Evolutionary conservation across 2,797 vertebrate genomes (phyloP), one percentile per base, ranked within the genome.

Genomic region (Hipposideros larvatus): DNA sequence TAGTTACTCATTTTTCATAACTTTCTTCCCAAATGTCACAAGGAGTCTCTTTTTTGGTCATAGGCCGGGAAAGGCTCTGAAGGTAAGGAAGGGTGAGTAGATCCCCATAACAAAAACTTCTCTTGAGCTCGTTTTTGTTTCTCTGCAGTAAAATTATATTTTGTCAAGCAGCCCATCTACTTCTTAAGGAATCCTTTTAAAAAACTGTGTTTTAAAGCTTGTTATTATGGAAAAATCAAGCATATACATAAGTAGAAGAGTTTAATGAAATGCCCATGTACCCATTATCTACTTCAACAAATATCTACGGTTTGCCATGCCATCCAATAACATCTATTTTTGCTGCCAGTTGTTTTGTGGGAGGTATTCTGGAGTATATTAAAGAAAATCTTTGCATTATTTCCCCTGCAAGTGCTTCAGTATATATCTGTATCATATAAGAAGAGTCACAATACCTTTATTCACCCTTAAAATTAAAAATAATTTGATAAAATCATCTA

Each of bases 101-200:
- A 59, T 90, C 11, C 28, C 87, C 26, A 7, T 84, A 93, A 86
- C 16, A 51, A 83, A 86, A 75, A 46, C 55, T 46, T 86, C 18
- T 59, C 59, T 84, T 89, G 91, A 84, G 84, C 55, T 55, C 63
- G 14, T 80, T 70, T 95, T 89, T 87, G 75, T 95, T 95, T 90
- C 46, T 71, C 43, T 96, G 57, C 9, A 86, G 48, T 75, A 87
- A 90, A 91, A 46, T 80, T 75, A 55, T 87, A 75, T 24, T 65
- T 55, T 91, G 24, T 93, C 57, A 87, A 74, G 41, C 46, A 92
- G 26, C 79, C 79, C 77, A 19, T n/a, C 84, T 77, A n/a, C 55
- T 90, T 90, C 77, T 78, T 63, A 78, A 89, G 19, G 61, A 71
- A 8, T 43, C n/a, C 31, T 55, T 86, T 96, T 83, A 19, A 41